Percentiles rank a stretch among this genome's conserved stretches.
Conservation (phyloP, 2,888 invertebrate genomes). For the Cetonia aurata region DNA sequence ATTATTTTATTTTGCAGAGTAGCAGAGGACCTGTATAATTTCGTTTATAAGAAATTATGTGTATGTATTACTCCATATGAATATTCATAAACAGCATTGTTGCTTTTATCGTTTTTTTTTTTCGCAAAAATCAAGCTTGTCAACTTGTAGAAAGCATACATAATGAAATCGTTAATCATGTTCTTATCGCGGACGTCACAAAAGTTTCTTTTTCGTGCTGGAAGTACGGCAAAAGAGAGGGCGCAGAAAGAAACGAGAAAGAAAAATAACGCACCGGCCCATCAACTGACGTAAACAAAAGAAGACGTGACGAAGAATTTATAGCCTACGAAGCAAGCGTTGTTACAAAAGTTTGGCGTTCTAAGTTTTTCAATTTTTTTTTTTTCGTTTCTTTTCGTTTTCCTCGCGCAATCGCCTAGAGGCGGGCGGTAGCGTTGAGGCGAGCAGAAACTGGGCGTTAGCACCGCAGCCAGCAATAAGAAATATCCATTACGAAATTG, state of each 20-base stretch:
- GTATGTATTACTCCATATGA: neutral
- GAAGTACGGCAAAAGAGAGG: slow-evolving; percentile 1
- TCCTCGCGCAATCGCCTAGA: neutral
- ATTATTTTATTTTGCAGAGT: no score
- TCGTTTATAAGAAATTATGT: no score
- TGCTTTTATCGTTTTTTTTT: neutral
- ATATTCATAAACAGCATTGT: slow-evolving; percentile 28
- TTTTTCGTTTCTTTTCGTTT: neutral
- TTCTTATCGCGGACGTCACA: slow-evolving; percentile 21
- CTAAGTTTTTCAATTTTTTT: slow-evolving; percentile 29
- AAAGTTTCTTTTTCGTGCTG: slow-evolving; percentile 21
- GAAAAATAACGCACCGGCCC: slow-evolving; percentile 18
- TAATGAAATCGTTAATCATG: slow-evolving; percentile 24
- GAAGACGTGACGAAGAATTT: slow-evolving; percentile 29
- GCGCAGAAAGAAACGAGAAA: slow-evolving; percentile 10
- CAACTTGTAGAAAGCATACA: slow-evolving; percentile 9
- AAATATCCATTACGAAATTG: slow-evolving; percentile 21
- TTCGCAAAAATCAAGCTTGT: neutral
- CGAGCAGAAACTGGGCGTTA: no score
- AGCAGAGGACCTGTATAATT: no score
- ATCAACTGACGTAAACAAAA: slow-evolving; percentile 29
- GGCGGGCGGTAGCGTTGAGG: no score
- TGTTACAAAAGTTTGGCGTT: slow-evolving; percentile 33
- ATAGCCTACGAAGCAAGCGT: slow-evolving; percentile 29
- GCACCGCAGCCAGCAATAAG: slow-evolving; percentile 1